Evolutionary conservation across 2,797 vertebrate genomes (phyloP).

Genomic region (Peromyscus melanophrys): DNA sequence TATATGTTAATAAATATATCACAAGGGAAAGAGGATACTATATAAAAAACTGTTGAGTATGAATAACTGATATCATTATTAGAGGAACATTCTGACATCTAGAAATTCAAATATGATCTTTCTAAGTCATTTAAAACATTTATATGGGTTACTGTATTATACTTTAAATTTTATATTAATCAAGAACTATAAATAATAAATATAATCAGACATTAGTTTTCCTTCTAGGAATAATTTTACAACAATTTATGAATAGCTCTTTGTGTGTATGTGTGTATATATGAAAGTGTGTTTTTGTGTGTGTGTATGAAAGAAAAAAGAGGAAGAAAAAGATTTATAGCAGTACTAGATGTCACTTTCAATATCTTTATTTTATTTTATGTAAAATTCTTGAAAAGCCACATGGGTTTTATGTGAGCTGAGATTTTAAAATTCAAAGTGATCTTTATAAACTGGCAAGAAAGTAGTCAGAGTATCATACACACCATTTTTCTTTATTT

Average conservation of each 20-base stretch:
- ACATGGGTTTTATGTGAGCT: neutral
- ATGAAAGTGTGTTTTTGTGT: neutral
- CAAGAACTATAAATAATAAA: neutral
- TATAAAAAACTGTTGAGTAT: slow-evolving; percentile 37
- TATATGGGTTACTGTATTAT: neutral
- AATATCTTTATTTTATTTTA: slow-evolving; percentile 34
- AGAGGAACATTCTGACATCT: neutral
- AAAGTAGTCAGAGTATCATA: neutral
- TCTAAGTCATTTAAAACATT: neutral
- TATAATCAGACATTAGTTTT: neutral
- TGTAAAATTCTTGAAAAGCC: neutral
- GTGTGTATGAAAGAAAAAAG: neutral
- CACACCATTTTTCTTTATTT: neutral
- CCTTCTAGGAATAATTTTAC: neutral
- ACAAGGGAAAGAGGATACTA: neutral
- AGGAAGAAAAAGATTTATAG: neutral
- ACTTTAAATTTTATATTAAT: neutral
- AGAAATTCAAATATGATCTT: neutral
- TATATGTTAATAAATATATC: slow-evolving; percentile 46
- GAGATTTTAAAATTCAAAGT: neutral
- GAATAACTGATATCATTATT: neutral
- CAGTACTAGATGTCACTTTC: neutral
- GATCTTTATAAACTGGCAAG: neutral
- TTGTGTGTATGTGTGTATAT: neutral
- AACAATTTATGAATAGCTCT: neutral